Evolutionary conservation across 2,888 invertebrate genomes (phyloP), one percentile per base, ranked within the genome.

Genomic region (Mesorhabditis spiculigera): DNA sequence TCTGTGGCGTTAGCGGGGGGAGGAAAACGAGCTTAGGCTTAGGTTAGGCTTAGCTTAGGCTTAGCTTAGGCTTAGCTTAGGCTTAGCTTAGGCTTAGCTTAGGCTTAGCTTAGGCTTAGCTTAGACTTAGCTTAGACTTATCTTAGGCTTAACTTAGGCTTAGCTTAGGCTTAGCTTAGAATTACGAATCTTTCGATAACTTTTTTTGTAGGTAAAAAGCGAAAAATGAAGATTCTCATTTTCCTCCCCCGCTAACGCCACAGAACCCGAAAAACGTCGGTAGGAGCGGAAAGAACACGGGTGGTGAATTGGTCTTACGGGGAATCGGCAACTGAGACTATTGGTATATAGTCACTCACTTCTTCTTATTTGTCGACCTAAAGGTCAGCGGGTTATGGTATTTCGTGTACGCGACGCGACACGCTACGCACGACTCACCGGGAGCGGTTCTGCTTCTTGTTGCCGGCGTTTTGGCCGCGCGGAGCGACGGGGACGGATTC

Each of bases 381-480:
- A 50, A 50, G 8, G 10, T 1, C n/a, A 50, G n/a, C 8, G 58
- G 58, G n/a, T 50, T 50, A 50, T n/a, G 58, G 58, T 50, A 50
- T 13, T 50, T 50, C 3, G 3, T 2, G 3, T 50, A 10, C n/a
- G 58, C n/a, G n/a, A 50, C 58, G 8, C 58, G 8, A 50, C 8
- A 13, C 58, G 58, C 8, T 28, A 50, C n/a, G 8, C n/a, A 10
- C 58, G 10, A 71, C 89, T 90, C 91, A 94, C 94, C 95, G 94
- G 90, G 94, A 93, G 90, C 95, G 95, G 90, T 73, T 75, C 68
- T 84, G 81, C 68, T 83, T 81, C 70, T 94, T 94, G 86, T 96
- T 94, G 88, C 95, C 91, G 93, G 95, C 95, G 87, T 94, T 93
- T 83, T 94, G 93, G 86, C 96, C 95, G 89, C 97, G 96, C 5